phyloP scores from a whole-genome alignment of 2,113 vertebrate species.

The Tachycineta bicolor region DNA sequence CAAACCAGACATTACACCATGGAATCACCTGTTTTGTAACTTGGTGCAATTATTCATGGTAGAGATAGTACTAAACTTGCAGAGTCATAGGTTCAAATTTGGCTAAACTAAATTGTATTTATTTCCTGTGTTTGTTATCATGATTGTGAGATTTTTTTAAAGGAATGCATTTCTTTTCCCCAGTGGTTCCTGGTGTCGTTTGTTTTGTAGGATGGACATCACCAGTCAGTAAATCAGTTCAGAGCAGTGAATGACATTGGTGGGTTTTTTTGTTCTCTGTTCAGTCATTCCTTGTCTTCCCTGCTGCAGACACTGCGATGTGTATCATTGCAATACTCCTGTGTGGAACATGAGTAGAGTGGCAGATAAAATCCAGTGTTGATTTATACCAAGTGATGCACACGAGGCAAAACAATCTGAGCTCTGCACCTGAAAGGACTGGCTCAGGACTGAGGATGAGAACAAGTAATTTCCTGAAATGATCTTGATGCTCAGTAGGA shows the following conservation, averaged over 20 bases:
- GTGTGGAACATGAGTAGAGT: background rate
- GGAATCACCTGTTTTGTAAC: background rate
- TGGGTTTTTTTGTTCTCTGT: background rate
- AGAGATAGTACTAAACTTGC: background rate
- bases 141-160: background rate
- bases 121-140: background rate
- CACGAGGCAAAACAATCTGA: background rate
- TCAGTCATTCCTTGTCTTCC: background rate
- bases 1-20: background rate
- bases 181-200: background rate
- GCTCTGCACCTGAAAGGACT: background rate
- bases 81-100: background rate
- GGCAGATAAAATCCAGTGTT: background rate
- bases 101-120: background rate
- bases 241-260: background rate
- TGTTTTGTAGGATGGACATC: background rate
- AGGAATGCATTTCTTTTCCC: background rate
- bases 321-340: background rate
- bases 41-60: background rate
- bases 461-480: background rate
- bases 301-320: background rate
- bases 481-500: background rate
- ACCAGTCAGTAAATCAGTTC: background rate
- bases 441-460: background rate
- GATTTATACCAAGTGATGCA: background rate